Conservation (phyloP, 2,797 vertebrate species). For the Vireo griseus region DNA sequence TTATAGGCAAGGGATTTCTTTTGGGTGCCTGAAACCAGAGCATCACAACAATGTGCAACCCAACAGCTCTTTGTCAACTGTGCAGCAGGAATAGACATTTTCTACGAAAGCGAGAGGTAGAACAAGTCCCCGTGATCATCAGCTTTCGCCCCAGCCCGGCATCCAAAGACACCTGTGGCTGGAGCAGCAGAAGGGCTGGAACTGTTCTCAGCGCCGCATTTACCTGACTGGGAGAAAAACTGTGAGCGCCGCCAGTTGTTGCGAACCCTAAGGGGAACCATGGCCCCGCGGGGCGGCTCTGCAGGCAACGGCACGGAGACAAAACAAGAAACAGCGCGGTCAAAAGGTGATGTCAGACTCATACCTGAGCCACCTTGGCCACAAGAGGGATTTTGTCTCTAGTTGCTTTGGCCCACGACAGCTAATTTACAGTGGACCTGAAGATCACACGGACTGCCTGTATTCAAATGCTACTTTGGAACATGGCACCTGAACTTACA, state of each 20-base stretch:
- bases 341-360: background rate
- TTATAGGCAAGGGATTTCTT: background rate
- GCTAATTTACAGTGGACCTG: background rate
- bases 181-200: slow-evolving; percentile 52
- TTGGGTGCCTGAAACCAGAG: slow-evolving; percentile 32
- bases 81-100: slow-evolving; percentile 52
- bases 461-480: background rate
- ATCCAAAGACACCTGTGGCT: background rate
- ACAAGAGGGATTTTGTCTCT: background rate
- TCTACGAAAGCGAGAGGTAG: slow-evolving; percentile 42
- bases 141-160: slow-evolving; percentile 29
- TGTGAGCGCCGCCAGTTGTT: slow-evolving; percentile 87
- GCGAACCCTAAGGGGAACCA: slow-evolving; percentile 80
- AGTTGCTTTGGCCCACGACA: fast-evolving
- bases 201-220: slow-evolving; percentile 60
- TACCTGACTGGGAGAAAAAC: slow-evolving; percentile 93
- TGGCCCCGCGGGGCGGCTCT: slow-evolving; percentile 80
- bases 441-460: fast-evolving
- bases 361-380: background rate
- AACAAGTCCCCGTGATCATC: background rate
- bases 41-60: background rate
- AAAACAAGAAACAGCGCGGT: slow-evolving; percentile 65
- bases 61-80: slow-evolving; percentile 71
- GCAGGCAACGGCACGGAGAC: slow-evolving; percentile 69
- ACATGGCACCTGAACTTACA: background rate